Percentiles rank a stretch among this genome's conserved stretches.
Conservation (phyloP, 2,113 vertebrate genomes). For the Anhinga anhinga region DNA sequence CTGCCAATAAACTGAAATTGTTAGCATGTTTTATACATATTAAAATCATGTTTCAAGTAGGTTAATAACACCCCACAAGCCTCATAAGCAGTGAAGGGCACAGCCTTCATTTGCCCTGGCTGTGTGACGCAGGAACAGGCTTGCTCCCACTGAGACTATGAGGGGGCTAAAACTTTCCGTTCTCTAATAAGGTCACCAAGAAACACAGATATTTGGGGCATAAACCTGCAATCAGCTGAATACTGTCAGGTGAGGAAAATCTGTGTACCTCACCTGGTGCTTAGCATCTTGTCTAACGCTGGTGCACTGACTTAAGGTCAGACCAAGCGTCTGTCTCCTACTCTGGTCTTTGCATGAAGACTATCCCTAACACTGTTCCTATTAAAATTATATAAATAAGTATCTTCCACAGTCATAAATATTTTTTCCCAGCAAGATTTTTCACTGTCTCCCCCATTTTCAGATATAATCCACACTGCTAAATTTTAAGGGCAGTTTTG, state of each 20-base stretch:
- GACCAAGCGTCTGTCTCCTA: background rate
- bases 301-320: background rate
- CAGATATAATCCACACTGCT: background rate
- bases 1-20: background rate
- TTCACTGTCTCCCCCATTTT: background rate
- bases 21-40: background rate
- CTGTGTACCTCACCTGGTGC: background rate
- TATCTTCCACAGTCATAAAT: background rate
- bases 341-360: background rate
- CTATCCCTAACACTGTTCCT: background rate
- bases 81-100: background rate
- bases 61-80: background rate
- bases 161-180: background rate
- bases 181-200: background rate
- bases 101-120: background rate
- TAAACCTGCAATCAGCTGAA: background rate
- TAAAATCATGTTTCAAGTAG: background rate
- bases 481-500: slow-evolving; percentile 3
- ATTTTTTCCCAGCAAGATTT: background rate
- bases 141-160: background rate
- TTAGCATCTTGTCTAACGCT: background rate
- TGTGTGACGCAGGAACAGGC: background rate
- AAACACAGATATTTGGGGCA: background rate
- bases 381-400: background rate
- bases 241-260: background rate